Percentiles rank a stretch among this genome's conserved stretches.
Evolutionary conservation across 2,888 invertebrate genomes (phyloP).

Genomic region (Brenthis ino): DNA sequence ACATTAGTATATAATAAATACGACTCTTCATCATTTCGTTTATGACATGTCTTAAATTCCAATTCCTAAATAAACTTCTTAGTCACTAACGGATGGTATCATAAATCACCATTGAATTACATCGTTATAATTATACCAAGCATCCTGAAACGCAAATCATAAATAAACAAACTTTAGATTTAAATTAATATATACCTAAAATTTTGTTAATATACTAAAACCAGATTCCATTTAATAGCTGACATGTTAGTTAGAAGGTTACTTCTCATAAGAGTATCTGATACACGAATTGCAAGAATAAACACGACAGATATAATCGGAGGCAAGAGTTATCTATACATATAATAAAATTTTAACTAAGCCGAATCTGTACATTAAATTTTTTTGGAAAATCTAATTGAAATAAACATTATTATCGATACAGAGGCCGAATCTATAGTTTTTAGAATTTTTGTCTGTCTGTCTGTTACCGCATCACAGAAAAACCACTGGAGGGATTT

Average conservation of each 20-base stretch:
- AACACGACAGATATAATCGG: no score
- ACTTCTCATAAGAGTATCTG: neutral
- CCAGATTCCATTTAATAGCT: conserved; percentile 43
- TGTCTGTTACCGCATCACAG: no score
- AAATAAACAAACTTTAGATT: conserved; percentile 29
- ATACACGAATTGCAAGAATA: no score
- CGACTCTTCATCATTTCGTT: conserved; percentile 26
- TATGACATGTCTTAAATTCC: conserved; percentile 37
- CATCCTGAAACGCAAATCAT: conserved; percentile 26
- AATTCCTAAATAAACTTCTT: conserved; percentile 39
- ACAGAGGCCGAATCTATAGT: no score
- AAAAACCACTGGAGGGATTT: no score
- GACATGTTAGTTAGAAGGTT: conserved; percentile 38
- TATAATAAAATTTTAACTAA: no score
- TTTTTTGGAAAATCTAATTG: no score
- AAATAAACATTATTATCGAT: no score
- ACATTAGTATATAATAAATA: conserved; percentile 21
- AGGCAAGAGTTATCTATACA: no score
- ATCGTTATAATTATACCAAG: conserved; percentile 44
- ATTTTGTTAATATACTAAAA: conserved; percentile 46
- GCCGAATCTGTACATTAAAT: no score
- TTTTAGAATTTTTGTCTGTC: no score
- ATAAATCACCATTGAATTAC: conserved; percentile 49
- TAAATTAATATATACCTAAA: conserved; percentile 20
- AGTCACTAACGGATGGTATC: conserved; percentile 34